Evolutionary conservation across 2,797 vertebrate species (phyloP), one percentile per base, ranked within the genome.

Genomic region (Neostethus bicornis): DNA sequence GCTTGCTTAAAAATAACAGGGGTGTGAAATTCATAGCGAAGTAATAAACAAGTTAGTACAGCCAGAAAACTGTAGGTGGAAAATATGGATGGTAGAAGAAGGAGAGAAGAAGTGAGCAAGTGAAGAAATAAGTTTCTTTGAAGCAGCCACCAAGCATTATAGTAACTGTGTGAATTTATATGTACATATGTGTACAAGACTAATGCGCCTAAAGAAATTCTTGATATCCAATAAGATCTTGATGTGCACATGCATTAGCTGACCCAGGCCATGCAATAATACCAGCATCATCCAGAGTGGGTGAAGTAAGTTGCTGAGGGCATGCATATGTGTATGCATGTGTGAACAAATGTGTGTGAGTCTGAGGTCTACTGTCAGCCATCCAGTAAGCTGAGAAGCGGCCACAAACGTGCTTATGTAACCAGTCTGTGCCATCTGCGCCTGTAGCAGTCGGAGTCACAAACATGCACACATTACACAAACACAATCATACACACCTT

Each of bases 371-470:
- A 70, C 73, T 78, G 75, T 80, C 81, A 83, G 73, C 71, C 72
- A 75, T 76, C 66, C 69, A 75, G 70, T 51, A 67, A 84, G 70
- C 70, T 61, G 75, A 71, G 75, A 77, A 69, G 80, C 83, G 70
- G 76, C 83, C 77, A 72, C 75, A 83, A 79, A 87, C 75, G 76
- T 75, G 34, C 61, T 92, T 92, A 90, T 85, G 70, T 89, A 92
- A 92, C 80, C 63, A 77, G 81, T 91, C 88, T 89, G 77, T 84
- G 77, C 79, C 85, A 85, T 85, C 84, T 87, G 80, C 7, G 83
- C 86, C 82, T 63, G 67, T 87, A 76, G 83, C 79, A 79, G 61
- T 63, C 72, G 79, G 57, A 77, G 74, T 84, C 70, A 77, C 73
- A 62, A 61, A 73, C 69, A 71, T 61, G n/a, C 53, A 57, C 48